phyloP scores from a whole-genome alignment of 2,113 vertebrate species.

The Pimephales promelas region DNA sequence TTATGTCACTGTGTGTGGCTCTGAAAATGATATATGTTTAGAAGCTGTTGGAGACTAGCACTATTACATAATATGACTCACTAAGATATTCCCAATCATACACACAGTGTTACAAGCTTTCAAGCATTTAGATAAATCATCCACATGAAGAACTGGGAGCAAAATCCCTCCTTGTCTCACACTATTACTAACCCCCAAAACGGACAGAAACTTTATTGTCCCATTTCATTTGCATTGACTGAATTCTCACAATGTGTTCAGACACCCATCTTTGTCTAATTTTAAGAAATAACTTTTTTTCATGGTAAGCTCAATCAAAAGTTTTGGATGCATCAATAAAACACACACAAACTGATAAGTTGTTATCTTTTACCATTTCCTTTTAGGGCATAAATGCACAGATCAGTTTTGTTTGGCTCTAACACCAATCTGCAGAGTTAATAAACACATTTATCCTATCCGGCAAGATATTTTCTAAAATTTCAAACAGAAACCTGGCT shows the following conservation, averaged over 20 bases:
- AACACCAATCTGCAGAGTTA: too few relatives aligned
- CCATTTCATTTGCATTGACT: not conserved
- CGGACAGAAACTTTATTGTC: not conserved
- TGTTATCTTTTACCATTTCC: not conserved
- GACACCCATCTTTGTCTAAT: not conserved
- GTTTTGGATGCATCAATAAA: not conserved
- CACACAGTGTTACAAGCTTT: not conserved
- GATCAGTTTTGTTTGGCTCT: too few relatives aligned
- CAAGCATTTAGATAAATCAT: not conserved
- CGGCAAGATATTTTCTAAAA: too few relatives aligned
- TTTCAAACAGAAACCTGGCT: not conserved
- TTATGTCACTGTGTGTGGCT: too few relatives aligned
- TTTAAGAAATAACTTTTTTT: not conserved
- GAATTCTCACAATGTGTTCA: not conserved
- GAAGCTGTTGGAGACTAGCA: not conserved
- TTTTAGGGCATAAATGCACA: too few relatives aligned
- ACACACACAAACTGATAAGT: not conserved
- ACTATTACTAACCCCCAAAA: not conserved
- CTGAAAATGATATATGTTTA: too few relatives aligned
- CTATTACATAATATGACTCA: not conserved
- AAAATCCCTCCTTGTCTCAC: not conserved
- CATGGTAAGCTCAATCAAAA: not conserved
- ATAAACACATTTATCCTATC: too few relatives aligned
- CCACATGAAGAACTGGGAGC: too few relatives aligned
- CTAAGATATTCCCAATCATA: not conserved